phyloP scores from a whole-genome alignment of 1,140 invertebrate species.

The Drosophila saltans region DNA sequence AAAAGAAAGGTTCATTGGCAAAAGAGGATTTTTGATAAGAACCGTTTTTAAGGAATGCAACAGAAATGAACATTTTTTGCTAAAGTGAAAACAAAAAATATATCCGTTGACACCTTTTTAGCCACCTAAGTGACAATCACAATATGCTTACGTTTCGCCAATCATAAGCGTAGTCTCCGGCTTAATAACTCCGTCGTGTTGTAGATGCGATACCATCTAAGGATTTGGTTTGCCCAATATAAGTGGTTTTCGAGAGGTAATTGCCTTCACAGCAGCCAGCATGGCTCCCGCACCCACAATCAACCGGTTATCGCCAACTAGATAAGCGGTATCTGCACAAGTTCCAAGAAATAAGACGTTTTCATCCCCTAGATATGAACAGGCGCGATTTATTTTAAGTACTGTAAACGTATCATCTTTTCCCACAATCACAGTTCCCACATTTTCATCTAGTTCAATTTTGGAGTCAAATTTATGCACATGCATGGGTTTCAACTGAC shows the following conservation, averaged over 20 bases:
- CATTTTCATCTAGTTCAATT: slow-evolving; percentile 44
- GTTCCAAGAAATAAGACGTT: slow-evolving; percentile 52
- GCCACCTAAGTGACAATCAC: slow-evolving; percentile 5
- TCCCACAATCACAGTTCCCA: slow-evolving; percentile 58
- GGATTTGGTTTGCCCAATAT: slow-evolving; percentile 70
- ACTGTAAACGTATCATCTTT: slow-evolving; percentile 55
- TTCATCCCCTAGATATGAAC: slow-evolving; percentile 37
- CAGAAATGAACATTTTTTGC: too few relatives aligned
- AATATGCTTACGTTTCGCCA: slow-evolving; percentile 55
- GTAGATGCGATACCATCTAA: slow-evolving; percentile 28
- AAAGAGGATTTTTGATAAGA: background rate
- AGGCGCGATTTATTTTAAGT: slow-evolving; percentile 32
- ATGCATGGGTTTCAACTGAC: background rate
- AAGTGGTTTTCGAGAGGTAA: slow-evolving; percentile 41
- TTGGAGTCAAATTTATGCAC: slow-evolving; percentile 35
- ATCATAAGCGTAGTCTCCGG: slow-evolving; percentile 64
- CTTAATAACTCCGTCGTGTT: slow-evolving; percentile 24
- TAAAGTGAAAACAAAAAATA: too few relatives aligned
- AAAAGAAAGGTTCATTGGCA: too few relatives aligned
- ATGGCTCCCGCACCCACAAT: slow-evolving; percentile 53
- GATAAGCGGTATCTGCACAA: slow-evolving; percentile 49
- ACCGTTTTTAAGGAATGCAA: too few relatives aligned
- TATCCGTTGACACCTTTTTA: too few relatives aligned
- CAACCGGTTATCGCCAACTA: slow-evolving; percentile 35
- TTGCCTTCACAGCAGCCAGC: slow-evolving; percentile 43